Conservation (phyloP, 2,888 invertebrate species). For the Arenicola marina region DNA sequence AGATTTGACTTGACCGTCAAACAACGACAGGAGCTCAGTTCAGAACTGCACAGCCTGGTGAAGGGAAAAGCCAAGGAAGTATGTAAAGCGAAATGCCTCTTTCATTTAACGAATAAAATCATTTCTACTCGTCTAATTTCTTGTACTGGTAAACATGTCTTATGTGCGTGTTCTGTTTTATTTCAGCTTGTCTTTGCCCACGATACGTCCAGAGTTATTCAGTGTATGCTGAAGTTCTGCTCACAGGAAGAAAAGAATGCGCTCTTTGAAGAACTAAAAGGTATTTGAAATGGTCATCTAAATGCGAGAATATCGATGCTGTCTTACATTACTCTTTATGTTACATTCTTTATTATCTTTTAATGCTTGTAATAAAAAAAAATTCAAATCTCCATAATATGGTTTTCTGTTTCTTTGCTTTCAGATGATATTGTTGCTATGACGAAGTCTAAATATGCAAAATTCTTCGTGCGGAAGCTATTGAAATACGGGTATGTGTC, state of each 20-base stretch:
- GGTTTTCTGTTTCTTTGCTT: conserved; percentile 4
- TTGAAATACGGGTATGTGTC: conserved; percentile 76
- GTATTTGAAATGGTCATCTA: too few relatives aligned
- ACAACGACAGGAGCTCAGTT: conserved; percentile 56
- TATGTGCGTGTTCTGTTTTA: too few relatives aligned
- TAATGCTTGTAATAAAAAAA: too few relatives aligned
- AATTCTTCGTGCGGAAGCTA: conserved; percentile 73
- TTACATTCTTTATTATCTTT: too few relatives aligned
- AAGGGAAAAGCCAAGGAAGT: conserved; percentile 61
- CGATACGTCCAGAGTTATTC: conserved; percentile 86
- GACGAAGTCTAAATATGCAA: conserved; percentile 65
- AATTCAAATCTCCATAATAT: neutral
- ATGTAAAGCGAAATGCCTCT: conserved; percentile 7
- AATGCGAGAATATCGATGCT: too few relatives aligned
- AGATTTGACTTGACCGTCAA: conserved; percentile 24
- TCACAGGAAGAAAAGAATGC: conserved; percentile 70
- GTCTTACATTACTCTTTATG: too few relatives aligned
- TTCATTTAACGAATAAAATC: too few relatives aligned
- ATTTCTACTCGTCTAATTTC: too few relatives aligned
- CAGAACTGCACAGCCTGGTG: conserved; percentile 53
- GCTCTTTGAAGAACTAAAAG: conserved; percentile 76
- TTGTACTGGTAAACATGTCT: too few relatives aligned
- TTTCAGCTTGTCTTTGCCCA: conserved; percentile 78
- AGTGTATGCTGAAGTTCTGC: conserved; percentile 79
- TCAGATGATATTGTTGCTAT: conserved; percentile 58